These are phyloP conservation scores for Chionodraco myersi DNA, from an alignment of 2,113 vertebrate species.

Conservation along the genomic window DNA sequence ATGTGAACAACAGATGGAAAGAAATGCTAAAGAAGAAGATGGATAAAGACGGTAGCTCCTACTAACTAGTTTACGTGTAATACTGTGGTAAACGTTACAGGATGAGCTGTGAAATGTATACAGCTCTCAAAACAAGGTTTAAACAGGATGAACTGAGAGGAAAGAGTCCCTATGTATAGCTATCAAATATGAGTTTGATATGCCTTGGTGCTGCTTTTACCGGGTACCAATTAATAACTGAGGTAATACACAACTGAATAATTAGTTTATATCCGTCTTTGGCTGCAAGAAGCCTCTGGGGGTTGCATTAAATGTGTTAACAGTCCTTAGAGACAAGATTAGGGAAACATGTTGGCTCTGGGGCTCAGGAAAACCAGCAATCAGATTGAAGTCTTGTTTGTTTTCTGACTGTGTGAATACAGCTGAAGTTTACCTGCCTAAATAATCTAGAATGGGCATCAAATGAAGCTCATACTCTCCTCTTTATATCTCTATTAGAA, in stretches of 20 bases:
- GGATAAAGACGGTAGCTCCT: neutral
- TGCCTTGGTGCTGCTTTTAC: neutral
- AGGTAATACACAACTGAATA: neutral
- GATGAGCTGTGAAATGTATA: neutral
- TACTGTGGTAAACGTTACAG: neutral
- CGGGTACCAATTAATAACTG: neutral
- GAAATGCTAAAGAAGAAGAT: neutral
- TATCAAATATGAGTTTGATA: neutral
- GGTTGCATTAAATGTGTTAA: neutral
- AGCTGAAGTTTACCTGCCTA: neutral
- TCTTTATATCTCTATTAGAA: constrained; percentile 68
- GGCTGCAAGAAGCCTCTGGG: neutral
- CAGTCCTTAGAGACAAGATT: neutral
- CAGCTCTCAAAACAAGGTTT: neutral
- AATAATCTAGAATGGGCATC: neutral
- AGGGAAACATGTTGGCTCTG: neutral
- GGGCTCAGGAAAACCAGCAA: neutral
- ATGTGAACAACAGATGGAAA: neutral
- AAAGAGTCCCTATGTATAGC: neutral
- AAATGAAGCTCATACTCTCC: constrained; percentile 38
- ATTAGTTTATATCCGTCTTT: neutral
- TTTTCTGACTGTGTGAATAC: neutral
- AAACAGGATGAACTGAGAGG: neutral
- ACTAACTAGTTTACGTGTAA: neutral
- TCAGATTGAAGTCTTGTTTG: neutral